phyloP scores from a whole-genome alignment of 1,140 invertebrate genomes.

The Sminthurides bifidus region DNA sequence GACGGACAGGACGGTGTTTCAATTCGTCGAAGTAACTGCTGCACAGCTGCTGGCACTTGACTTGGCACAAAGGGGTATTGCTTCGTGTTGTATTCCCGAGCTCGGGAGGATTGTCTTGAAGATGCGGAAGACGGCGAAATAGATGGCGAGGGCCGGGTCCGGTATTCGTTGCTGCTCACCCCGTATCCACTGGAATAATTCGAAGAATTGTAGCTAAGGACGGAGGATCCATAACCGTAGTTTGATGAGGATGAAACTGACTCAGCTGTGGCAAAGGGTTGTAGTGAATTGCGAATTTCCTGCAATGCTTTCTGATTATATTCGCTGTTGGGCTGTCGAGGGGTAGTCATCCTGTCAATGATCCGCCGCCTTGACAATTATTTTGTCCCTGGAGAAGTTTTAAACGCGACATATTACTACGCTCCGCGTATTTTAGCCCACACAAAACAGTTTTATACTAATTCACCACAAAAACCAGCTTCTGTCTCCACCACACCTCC shows the following conservation, averaged over 20 bases:
- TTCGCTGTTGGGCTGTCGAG: conserved; percentile 12
- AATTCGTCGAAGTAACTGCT: conserved; percentile 71
- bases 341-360: conserved; percentile 17
- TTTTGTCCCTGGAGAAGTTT: not conserved
- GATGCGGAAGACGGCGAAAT: not conserved
- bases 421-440: too few relatives aligned
- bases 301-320: conserved; percentile 28
- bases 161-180: too few relatives aligned
- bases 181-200: not conserved
- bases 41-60: conserved; percentile 52
- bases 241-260: not conserved
- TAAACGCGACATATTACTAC: not conserved
- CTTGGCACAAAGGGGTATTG: conserved; percentile 28
- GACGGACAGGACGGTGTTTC: conserved; percentile 41
- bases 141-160: conserved; percentile 30
- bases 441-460: not conserved
- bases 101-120: conserved; percentile 6
- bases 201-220: not conserved
- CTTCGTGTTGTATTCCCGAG: conserved; percentile 21
- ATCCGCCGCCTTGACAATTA: not conserved
- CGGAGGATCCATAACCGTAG: conserved; percentile 6
- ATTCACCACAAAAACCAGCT: not conserved
- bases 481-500: too few relatives aligned
- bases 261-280: conserved; percentile 21
- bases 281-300: conserved; percentile 22